Evolutionary conservation across 1,140 invertebrate genomes (phyloP).

Genomic region (Frieseomelitta varia): DNA sequence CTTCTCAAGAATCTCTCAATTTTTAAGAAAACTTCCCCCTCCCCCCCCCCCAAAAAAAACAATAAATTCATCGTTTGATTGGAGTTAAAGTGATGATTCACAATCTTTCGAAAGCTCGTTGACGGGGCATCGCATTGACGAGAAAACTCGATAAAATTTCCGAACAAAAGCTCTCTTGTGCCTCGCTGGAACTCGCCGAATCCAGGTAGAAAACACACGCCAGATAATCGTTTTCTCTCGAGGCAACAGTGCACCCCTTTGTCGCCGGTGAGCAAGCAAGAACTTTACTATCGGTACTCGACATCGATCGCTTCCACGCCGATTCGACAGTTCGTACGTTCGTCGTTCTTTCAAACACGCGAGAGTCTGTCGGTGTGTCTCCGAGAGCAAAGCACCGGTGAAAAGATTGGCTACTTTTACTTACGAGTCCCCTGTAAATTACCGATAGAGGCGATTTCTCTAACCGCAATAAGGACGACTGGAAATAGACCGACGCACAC

Average conservation of each 20-base stretch:
- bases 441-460: constrained; percentile 39
- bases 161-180: neutral
- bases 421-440: constrained; percentile 26
- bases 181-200: neutral
- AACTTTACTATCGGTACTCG: neutral
- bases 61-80: too few relatives aligned
- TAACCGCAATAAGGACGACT: constrained; percentile 44
- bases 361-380: neutral
- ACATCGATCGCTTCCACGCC: neutral
- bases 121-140: neutral
- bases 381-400: neutral
- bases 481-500: constrained; percentile 18
- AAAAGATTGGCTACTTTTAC: constrained; percentile 42
- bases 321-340: neutral
- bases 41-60: too few relatives aligned
- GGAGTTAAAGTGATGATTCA: too few relatives aligned
- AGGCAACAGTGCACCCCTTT: neutral
- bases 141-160: neutral
- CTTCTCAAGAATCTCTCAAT: too few relatives aligned
- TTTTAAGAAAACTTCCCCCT: too few relatives aligned
- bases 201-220: neutral
- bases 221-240: neutral
- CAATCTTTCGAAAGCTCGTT: neutral
- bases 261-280: neutral
- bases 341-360: neutral